Base-by-base conservation (phyloP, 2,113 vertebrate species). In the Epinephelus cyanopodus region DNA sequence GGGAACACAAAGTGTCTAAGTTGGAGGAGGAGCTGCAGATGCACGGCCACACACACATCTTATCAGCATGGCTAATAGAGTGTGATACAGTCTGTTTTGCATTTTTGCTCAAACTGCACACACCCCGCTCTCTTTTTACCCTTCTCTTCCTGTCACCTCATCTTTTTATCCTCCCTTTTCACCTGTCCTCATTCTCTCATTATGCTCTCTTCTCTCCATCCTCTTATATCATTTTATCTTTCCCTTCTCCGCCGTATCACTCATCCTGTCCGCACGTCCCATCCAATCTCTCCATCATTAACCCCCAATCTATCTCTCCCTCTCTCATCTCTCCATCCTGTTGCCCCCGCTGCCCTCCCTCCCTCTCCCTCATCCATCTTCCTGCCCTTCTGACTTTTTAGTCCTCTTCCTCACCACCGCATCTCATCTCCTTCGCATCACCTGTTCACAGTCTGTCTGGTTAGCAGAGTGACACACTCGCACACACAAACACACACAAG, bases 281-380 rank as follows among this genome's bases (percentile, higher is more conserved):
- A 50, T 82, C 78, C 78, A 58, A 79, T 89, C 90, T 85, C 78
- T 87, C 89, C 66, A 86, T 89, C 86, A 88, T 90, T 89, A 89
- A 88, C 81, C 85, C 83, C 65, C 74, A 50, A 71, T 90, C 81
- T 90, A 75, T 86, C 84, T 54, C 56, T 77, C 70, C 83, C 89
- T 73, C 71, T 39, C 81, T 78, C 50, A 78, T 78, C 74, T 66
- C 75, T 86, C 86, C 84, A 81, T 90, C 65, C 53, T 68, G 53
- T 73, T 88, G 83, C 82, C 79, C 87, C 33, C 11, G 13, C 75
- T 67, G 69, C 73, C 77, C 77, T 84, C 52, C 11, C 50, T 73
- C 66, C 27, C 66, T 57, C 75, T 19, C 13, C 33, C 66, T 77
- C 83, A 89, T 92, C 83, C 77, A 82, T 92, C 87, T 85, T 78